Percentiles rank a stretch among this genome's conserved stretches.
Conservation (phyloP, 2,888 invertebrate species). For the Sialis lutaria region DNA sequence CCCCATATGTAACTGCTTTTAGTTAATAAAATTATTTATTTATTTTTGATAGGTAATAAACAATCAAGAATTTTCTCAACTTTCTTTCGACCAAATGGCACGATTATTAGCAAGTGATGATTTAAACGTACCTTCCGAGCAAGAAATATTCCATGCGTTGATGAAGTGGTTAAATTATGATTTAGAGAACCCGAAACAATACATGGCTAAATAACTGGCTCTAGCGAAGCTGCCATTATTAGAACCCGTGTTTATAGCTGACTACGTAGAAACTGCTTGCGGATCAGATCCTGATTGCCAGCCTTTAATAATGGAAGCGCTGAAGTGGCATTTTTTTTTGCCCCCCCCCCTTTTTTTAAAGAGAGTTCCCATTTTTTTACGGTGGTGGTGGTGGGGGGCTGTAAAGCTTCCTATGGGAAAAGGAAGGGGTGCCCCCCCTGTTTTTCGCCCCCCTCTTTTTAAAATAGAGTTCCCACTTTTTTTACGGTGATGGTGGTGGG, state of each 20-base stretch:
- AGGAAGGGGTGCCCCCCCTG: no score
- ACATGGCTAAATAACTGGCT: conserved; percentile 53
- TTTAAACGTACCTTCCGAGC: conserved; percentile 80
- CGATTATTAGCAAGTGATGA: conserved; percentile 74
- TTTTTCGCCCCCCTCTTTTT: no score
- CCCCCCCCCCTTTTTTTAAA: no score
- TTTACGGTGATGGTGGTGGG: no score
- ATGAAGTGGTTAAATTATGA: conserved; percentile 82
- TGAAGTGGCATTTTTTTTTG: conserved; percentile 95
- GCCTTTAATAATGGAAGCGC: conserved; percentile 80
- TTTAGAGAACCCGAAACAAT: conserved; percentile 40
- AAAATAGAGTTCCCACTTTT: no score
- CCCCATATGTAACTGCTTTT: conserved; percentile 1
- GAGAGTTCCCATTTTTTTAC: no score
- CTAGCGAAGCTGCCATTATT: conserved; percentile 72
- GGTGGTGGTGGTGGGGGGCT: no score
- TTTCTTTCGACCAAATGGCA: conserved; percentile 63
- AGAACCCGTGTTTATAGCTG: conserved; percentile 77
- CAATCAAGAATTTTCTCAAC: conserved; percentile 66
- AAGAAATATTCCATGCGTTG: conserved; percentile 75
- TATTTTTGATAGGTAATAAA: conserved; percentile 48
- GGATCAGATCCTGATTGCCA: conserved; percentile 58
- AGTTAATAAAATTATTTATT: background rate
- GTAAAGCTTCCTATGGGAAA: no score
- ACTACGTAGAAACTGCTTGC: conserved; percentile 59